These are phyloP conservation scores for Omphaloscelis lunosa DNA, from an alignment of 2,888 invertebrate species.

Conservation along the genomic window DNA sequence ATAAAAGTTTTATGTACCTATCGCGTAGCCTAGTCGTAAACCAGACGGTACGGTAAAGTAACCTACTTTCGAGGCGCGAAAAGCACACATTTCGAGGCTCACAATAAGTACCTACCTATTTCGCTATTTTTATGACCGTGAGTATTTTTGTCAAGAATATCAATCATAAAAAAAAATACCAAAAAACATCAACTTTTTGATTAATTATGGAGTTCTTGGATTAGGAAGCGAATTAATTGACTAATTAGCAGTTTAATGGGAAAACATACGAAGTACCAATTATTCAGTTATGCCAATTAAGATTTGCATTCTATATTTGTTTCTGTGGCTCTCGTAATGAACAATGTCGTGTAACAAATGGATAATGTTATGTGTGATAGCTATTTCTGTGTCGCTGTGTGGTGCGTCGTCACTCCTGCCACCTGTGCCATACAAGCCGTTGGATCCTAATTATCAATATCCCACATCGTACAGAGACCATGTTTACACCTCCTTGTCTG, in stretches of 20 bases:
- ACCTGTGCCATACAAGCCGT: not conserved
- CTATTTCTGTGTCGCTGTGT: not conserved
- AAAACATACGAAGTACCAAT: conserved; percentile 2
- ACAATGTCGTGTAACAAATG: conserved; percentile 34
- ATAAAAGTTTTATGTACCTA: conserved; percentile 78
- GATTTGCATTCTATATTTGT: not conserved
- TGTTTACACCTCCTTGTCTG: conserved; percentile 70
- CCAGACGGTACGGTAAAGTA: conserved; percentile 69
- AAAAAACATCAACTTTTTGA: not conserved
- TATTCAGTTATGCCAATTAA: conserved; percentile 8
- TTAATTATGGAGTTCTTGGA: conserved; percentile 8
- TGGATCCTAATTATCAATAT: conserved; percentile 59
- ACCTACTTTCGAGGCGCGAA: conserved; percentile 71
- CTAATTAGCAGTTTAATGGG: conserved; percentile 32
- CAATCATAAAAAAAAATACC: conserved; percentile 2
- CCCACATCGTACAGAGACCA: conserved; percentile 72
- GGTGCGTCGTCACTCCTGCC: not conserved
- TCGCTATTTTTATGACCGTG: conserved; percentile 44
- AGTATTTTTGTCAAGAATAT: conserved; percentile 36
- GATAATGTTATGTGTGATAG: conserved; percentile 30
- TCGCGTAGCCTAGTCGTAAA: conserved; percentile 76
- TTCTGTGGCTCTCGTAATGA: conserved; percentile 1
- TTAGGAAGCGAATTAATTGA: conserved; percentile 27
- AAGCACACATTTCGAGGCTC: conserved; percentile 62
- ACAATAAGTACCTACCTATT: conserved; percentile 57